Conservation (phyloP, 2,797 vertebrate genomes). For the Ficedula albicollis region DNA sequence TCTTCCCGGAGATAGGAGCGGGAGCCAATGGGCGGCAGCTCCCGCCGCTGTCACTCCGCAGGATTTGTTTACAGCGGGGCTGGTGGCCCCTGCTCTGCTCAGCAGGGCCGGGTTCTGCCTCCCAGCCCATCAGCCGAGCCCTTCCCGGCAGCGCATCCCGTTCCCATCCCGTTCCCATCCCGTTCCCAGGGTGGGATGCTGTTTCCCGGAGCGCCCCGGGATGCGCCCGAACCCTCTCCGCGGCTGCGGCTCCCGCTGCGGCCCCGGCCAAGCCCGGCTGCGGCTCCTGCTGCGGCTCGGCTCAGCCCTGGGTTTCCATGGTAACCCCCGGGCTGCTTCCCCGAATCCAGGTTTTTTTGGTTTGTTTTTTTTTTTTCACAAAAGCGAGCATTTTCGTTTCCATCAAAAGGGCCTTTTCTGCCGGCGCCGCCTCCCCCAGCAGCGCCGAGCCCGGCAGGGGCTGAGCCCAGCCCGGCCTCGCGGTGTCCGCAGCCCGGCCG, state of each 20-base stretch:
- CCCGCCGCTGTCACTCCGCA: not conserved
- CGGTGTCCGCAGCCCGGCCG: not conserved
- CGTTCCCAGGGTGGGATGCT: too few species aligned
- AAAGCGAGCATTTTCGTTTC: slow-evolving; percentile 42
- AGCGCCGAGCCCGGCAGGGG: not conserved
- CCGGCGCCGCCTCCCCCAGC: not conserved
- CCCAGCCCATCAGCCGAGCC: not conserved
- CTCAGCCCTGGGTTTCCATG: slow-evolving; percentile 59
- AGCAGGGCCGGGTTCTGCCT: not conserved
- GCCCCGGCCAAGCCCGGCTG: not conserved
- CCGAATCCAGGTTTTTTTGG: slow-evolving; percentile 13
- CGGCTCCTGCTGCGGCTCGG: slow-evolving; percentile 11
- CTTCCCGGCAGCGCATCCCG: not conserved
- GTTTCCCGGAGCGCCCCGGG: not conserved
- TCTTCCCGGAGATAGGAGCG: not conserved
- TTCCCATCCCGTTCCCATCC: too few species aligned
- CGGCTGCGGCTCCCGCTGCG: slow-evolving; percentile 25
- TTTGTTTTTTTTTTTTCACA: too few species aligned
- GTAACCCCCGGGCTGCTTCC: slow-evolving; percentile 53
- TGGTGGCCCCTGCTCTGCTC: not conserved
- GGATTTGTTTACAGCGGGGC: not conserved
- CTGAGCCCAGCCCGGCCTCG: not conserved
- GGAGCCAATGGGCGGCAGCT: not conserved
- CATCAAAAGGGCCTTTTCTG: slow-evolving; percentile 42
- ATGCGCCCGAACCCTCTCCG: not conserved